A percentile compares a stretch with the other conserved stretches of the same genome.
Evolutionary conservation across 2,888 invertebrate species (phyloP).

Genomic region (Hedya salicella): DNA sequence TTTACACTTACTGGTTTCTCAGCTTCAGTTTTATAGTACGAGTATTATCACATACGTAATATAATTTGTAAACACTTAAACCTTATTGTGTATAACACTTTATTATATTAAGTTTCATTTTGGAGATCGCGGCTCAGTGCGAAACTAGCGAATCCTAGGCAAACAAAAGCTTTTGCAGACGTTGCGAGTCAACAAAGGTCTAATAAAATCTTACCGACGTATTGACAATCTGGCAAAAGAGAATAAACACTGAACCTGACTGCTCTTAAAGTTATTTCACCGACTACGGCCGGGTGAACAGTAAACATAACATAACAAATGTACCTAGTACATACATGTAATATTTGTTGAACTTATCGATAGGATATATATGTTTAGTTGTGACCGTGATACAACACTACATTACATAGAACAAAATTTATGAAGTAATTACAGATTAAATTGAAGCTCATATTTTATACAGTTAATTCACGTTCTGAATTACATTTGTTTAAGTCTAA

Average conservation of each 20-base stretch:
- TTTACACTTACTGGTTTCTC: too few relatives aligned
- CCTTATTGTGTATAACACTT: not conserved
- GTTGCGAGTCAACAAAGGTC: conserved; percentile 26
- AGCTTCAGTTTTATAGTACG: too few relatives aligned
- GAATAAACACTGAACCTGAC: conserved; percentile 13
- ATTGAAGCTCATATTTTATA: not conserved
- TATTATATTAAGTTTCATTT: conserved; percentile 14
- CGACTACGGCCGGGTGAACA: not conserved
- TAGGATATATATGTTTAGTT: not conserved
- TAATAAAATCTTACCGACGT: conserved; percentile 29
- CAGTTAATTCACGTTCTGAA: not conserved
- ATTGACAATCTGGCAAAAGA: conserved; percentile 17
- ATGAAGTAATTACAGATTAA: not conserved
- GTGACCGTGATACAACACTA: not conserved
- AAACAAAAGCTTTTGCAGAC: conserved; percentile 29
- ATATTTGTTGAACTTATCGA: not conserved
- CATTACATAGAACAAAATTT: not conserved
- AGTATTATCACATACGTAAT: too few relatives aligned
- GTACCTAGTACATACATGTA: not conserved
- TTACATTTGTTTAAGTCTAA: conserved; percentile 1
- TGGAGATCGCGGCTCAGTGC: conserved; percentile 1
- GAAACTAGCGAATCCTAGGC: conserved; percentile 23
- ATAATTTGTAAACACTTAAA: not conserved
- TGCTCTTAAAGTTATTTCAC: conserved; percentile 11
- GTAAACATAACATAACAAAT: conserved; percentile 1